These are phyloP conservation scores for Kryptolebias ocellatus DNA, from an alignment of 2,797 vertebrate species.

Conservation along the genomic window DNA sequence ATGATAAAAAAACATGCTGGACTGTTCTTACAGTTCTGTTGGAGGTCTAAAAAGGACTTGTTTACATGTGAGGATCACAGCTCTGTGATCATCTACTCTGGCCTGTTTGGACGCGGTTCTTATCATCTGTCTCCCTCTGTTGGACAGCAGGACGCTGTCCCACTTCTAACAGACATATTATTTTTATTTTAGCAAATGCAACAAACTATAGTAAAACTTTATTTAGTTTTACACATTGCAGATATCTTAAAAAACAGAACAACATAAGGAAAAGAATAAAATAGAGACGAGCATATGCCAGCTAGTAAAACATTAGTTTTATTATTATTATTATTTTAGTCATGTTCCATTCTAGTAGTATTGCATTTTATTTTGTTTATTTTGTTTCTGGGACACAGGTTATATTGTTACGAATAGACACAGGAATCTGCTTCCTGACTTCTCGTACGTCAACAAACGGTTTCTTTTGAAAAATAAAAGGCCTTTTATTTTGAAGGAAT, in stretches of 20 bases:
- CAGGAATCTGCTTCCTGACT: too few species aligned
- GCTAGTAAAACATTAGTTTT: too few species aligned
- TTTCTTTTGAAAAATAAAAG: background rate
- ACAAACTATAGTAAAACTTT: too few species aligned
- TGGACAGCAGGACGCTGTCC: conserved; percentile 5
- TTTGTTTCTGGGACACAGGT: too few species aligned
- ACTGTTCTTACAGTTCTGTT: background rate
- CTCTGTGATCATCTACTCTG: conserved; percentile 58
- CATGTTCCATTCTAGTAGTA: background rate
- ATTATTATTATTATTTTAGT: background rate
- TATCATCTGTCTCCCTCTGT: conserved; percentile 64
- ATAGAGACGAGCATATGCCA: too few species aligned
- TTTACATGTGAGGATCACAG: background rate
- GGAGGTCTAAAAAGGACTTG: background rate
- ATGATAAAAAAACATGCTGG: background rate
- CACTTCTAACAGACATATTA: background rate
- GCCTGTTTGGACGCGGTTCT: conserved; percentile 44
- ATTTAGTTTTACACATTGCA: too few species aligned
- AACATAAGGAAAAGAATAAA: too few species aligned
- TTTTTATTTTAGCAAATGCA: too few species aligned
- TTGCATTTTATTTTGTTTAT: background rate
- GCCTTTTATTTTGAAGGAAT: conserved; percentile 50
- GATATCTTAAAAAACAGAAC: too few species aligned
- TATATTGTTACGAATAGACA: too few species aligned
- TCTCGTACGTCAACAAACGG: too few species aligned